These are phyloP conservation scores for Ochlodes sylvanus DNA, from an alignment of 2,888 invertebrate species.

Conservation along the genomic window DNA sequence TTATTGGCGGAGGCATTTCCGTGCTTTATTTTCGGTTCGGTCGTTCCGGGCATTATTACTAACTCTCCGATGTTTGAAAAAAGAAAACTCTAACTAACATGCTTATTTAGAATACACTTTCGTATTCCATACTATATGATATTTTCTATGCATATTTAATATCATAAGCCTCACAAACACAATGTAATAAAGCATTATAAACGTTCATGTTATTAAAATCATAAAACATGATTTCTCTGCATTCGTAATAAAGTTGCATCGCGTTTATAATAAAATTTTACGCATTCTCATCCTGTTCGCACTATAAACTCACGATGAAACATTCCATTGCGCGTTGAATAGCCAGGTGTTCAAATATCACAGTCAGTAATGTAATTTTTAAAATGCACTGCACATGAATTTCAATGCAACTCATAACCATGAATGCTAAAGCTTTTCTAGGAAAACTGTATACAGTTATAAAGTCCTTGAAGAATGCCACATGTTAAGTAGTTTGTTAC, in stretches of 20 bases:
- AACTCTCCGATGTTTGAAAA: too few relatives aligned
- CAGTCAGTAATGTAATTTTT: constrained; percentile 32
- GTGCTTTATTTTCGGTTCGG: too few relatives aligned
- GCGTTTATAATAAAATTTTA: constrained; percentile 11
- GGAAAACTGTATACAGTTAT: constrained; percentile 35
- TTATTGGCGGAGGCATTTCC: too few relatives aligned
- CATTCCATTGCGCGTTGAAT: constrained; percentile 28
- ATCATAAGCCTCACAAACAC: too few relatives aligned
- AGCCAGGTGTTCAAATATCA: constrained; percentile 32
- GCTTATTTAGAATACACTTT: too few relatives aligned
- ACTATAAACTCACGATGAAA: constrained; percentile 23
- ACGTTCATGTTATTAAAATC: background rate
- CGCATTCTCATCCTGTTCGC: constrained; percentile 29
- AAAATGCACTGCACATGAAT: constrained; percentile 30
- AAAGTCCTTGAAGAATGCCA: constrained; percentile 38
- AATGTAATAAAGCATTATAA: too few relatives aligned
- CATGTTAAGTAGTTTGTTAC: constrained; percentile 27
- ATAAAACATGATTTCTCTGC: background rate
- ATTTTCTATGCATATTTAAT: too few relatives aligned
- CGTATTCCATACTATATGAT: too few relatives aligned
- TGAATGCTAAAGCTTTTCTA: constrained; percentile 29
- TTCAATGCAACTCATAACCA: constrained; percentile 35
- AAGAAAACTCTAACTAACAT: too few relatives aligned
- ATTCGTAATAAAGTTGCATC: too few relatives aligned
- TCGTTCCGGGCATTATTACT: too few relatives aligned